Evolutionary conservation across 1,140 invertebrate species (phyloP).

Genomic region (Heliconius eleuchia): DNA sequence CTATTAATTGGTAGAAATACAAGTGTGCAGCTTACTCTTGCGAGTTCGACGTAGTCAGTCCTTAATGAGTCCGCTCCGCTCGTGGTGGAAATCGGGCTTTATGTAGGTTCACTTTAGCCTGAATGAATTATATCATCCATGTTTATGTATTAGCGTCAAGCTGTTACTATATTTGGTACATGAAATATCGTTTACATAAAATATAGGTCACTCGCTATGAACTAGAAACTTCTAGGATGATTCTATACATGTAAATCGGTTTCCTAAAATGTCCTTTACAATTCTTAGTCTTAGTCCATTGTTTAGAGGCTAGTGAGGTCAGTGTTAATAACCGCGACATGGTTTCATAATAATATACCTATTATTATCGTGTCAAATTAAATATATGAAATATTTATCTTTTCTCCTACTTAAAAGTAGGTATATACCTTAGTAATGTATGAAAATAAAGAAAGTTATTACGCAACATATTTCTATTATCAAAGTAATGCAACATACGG

Average conservation of each 20-base stretch:
- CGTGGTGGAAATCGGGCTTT: no score
- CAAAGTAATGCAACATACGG: not conserved
- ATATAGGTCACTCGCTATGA: not conserved
- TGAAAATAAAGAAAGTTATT: not conserved
- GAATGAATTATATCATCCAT: no score
- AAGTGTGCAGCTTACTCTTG: no score
- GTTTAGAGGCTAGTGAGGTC: not conserved
- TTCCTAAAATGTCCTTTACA: not conserved
- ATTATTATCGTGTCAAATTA: not conserved
- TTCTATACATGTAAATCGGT: not conserved
- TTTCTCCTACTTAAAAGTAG: no score
- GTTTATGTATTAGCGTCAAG: not conserved
- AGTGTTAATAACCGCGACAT: not conserved
- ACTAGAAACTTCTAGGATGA: not conserved
- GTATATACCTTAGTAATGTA: no score
- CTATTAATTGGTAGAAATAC: no score
- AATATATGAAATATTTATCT: no score
- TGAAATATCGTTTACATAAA: constrained; percentile 6
- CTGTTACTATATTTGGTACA: not conserved
- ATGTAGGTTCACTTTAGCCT: no score
- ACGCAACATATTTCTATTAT: not conserved
- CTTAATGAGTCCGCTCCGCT: no score
- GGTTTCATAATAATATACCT: not conserved
- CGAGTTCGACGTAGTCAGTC: no score
- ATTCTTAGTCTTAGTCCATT: not conserved